Conservation (phyloP, 2,888 invertebrate species). For the Oscheius sp. region DNA sequence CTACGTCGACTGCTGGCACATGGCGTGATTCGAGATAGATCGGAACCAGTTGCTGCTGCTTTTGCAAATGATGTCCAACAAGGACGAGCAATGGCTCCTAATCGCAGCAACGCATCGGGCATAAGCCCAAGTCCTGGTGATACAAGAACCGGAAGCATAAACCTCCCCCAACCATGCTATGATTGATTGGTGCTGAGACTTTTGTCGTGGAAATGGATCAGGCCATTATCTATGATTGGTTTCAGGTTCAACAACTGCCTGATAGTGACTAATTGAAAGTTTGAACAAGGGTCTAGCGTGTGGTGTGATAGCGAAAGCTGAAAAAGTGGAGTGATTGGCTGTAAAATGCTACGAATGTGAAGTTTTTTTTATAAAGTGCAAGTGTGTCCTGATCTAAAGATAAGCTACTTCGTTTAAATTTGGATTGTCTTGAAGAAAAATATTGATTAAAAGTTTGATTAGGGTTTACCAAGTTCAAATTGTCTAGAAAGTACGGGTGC, state of each 20-base stretch:
- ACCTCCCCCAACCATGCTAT: background rate
- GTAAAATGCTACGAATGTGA: constrained; percentile 18
- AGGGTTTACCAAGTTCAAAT: background rate
- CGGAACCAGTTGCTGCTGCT: constrained; percentile 15
- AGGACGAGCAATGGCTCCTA: constrained; percentile 2
- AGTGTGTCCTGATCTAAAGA: too few relatives aligned
- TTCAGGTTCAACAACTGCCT: too few relatives aligned
- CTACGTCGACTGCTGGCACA: constrained; percentile 28
- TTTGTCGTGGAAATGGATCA: constrained; percentile 9
- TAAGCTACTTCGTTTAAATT: too few relatives aligned
- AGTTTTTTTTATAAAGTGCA: too few relatives aligned
- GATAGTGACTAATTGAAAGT: too few relatives aligned
- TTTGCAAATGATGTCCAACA: constrained; percentile 6
- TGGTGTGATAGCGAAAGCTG: background rate
- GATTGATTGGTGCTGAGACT: background rate
- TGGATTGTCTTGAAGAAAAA: too few relatives aligned
- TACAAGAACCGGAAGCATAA: constrained; percentile 32
- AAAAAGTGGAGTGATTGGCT: constrained; percentile 23
- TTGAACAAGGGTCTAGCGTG: too few relatives aligned
- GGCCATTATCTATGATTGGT: background rate
- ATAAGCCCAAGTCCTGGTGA: constrained; percentile 11
- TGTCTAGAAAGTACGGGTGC: background rate
- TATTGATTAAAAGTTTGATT: too few relatives aligned
- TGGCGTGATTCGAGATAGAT: constrained; percentile 30
- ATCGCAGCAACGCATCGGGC: constrained; percentile 28